phyloP scores from a whole-genome alignment of 1,140 invertebrate species.

The Penaeus vannamei region DNA sequence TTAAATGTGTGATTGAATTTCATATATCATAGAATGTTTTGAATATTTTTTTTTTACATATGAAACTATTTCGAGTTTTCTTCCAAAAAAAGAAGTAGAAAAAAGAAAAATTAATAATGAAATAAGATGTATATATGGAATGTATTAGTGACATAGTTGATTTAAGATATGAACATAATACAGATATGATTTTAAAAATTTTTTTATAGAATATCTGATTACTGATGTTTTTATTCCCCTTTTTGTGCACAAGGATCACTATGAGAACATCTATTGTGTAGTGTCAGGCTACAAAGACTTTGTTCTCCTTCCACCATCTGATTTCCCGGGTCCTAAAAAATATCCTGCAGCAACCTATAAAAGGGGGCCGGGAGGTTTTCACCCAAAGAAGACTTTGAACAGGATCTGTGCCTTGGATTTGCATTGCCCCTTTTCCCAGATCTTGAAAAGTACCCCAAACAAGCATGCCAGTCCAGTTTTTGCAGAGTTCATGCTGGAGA shows the following conservation, averaged over 20 bases:
- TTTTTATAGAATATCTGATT: too few species aligned
- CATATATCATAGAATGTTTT: too few species aligned
- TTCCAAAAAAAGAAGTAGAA: too few species aligned
- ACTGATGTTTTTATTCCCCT: neutral
- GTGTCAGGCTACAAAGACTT: constrained; percentile 86
- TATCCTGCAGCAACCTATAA: constrained; percentile 78
- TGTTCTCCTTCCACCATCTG: constrained; percentile 83
- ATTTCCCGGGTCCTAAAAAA: constrained; percentile 82
- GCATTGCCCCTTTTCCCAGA: constrained; percentile 83
- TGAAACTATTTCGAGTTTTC: too few species aligned
- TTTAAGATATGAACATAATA: too few species aligned
- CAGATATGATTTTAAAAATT: too few species aligned
- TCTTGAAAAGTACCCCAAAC: constrained; percentile 78
- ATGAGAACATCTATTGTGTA: constrained; percentile 91
- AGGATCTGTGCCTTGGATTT: constrained; percentile 77
- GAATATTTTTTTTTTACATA: too few species aligned
- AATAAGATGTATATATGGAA: too few species aligned
- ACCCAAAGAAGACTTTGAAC: constrained; percentile 70
- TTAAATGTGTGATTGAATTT: too few species aligned
- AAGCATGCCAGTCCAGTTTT: constrained; percentile 76
- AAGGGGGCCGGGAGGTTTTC: constrained; percentile 71
- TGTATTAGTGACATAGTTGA: too few species aligned
- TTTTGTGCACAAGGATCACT: constrained; percentile 89
- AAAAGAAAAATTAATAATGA: too few species aligned
- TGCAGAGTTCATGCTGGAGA: constrained; percentile 82